phyloP scores from a whole-genome alignment of 2,113 vertebrate species.

The Crotalus viridis region DNA sequence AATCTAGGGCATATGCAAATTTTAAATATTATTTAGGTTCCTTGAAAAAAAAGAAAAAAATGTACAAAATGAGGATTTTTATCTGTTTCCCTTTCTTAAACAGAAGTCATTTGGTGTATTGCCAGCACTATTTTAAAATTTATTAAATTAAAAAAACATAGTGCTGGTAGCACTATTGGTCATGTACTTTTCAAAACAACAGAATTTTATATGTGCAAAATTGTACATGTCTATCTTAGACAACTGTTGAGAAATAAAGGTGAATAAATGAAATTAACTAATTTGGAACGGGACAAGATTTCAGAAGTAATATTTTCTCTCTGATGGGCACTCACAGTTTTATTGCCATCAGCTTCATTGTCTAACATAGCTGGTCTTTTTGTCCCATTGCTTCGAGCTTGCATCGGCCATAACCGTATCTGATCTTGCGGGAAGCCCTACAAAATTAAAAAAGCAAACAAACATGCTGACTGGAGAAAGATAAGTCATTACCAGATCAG shows the following conservation, averaged over 20 bases:
- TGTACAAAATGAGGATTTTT: too few relatives aligned
- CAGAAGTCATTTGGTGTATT: too few relatives aligned
- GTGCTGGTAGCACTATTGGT: not conserved
- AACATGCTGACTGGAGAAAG: not conserved
- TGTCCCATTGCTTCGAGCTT: conserved; percentile 96
- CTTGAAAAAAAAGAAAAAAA: not conserved
- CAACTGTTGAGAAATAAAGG: not conserved
- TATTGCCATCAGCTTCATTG: conserved; percentile 96
- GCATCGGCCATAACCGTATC: conserved; percentile 99
- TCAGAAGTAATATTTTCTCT: not conserved
- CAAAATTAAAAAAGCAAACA: not conserved
- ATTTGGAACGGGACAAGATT: not conserved
- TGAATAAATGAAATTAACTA: not conserved
- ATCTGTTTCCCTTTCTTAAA: too few relatives aligned
- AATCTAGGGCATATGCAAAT: not conserved
- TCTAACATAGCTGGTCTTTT: conserved; percentile 97
- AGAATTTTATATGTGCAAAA: not conserved
- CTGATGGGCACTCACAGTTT: conserved; percentile 81
- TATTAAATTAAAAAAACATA: too few relatives aligned
- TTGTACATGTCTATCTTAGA: not conserved
- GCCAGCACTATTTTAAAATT: too few relatives aligned
- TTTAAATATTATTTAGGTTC: not conserved
- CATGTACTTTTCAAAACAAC: not conserved
- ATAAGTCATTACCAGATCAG: not conserved
- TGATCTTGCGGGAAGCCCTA: conserved; percentile 99